These are phyloP conservation scores for Lasioglossum baleicum DNA, from an alignment of 1,140 invertebrate species.

Conservation along the genomic window DNA sequence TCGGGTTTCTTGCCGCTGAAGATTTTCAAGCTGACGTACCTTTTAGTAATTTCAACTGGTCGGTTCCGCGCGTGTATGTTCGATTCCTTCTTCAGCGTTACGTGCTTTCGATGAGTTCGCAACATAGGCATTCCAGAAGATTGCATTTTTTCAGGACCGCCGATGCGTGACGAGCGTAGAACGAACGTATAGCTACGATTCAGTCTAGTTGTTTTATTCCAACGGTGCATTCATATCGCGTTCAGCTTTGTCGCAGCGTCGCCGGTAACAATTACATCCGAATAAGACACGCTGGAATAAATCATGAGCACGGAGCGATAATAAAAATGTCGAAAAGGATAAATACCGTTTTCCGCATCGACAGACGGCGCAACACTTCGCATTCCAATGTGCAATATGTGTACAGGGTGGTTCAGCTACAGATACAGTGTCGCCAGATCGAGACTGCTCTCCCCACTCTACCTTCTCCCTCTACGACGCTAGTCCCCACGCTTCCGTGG, in stretches of 20 bases:
- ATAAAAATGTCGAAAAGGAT: not conserved
- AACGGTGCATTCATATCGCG: not conserved
- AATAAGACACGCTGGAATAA: not conserved
- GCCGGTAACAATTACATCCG: not conserved
- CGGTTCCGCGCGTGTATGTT: not conserved
- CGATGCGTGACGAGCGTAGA: constrained; percentile 22
- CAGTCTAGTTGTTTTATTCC: constrained; percentile 13
- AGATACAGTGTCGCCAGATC: too few relatives aligned
- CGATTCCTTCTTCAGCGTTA: not conserved
- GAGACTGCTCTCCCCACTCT: too few relatives aligned
- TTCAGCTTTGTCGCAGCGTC: not conserved
- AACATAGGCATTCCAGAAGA: constrained; percentile 36
- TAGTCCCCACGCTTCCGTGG: too few relatives aligned
- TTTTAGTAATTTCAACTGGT: not conserved
- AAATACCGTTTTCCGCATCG: not conserved
- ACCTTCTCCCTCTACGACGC: too few relatives aligned
- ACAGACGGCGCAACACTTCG: not conserved
- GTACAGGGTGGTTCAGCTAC: too few relatives aligned
- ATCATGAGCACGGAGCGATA: not conserved
- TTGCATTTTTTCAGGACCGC: constrained; percentile 26
- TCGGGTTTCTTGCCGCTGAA: not conserved
- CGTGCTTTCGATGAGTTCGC: constrained; percentile 2
- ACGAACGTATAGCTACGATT: not conserved
- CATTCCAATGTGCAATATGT: not conserved
- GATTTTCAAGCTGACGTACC: not conserved